Evolutionary conservation across 1,140 invertebrate species (phyloP).

Genomic region (Parapsyche elsis): DNA sequence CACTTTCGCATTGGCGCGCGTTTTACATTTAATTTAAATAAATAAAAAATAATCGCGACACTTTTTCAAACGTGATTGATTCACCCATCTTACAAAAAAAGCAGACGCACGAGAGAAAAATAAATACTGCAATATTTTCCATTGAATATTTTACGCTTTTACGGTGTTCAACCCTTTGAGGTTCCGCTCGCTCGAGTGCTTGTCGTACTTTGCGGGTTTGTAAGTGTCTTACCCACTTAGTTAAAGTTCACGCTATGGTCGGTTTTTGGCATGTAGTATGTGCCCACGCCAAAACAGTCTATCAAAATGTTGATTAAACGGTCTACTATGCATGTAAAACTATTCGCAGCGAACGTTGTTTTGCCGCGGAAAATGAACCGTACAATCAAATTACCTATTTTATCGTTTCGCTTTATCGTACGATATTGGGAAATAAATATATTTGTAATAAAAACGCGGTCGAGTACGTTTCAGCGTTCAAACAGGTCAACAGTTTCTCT

Average conservation of each 20-base stretch:
- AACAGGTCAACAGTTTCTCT: constrained; percentile 22
- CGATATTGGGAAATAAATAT: too few species aligned
- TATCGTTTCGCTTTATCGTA: too few species aligned
- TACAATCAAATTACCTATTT: too few species aligned
- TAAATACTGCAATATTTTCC: neutral
- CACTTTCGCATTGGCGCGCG: neutral
- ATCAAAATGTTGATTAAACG: too few species aligned
- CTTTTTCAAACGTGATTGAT: neutral
- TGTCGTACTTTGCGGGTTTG: neutral
- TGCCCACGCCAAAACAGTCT: too few species aligned
- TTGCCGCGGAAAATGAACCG: too few species aligned
- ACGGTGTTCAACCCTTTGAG: neutral
- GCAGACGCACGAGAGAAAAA: too few species aligned
- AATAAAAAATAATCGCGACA: neutral
- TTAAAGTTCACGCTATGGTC: too few species aligned
- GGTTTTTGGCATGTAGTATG: too few species aligned
- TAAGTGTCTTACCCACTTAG: neutral
- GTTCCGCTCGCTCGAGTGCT: neutral
- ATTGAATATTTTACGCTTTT: neutral
- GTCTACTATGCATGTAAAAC: too few species aligned
- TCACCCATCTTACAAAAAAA: neutral
- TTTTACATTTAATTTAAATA: neutral
- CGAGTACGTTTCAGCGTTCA: neutral
- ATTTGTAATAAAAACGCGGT: too few species aligned
- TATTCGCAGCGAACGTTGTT: too few species aligned